Evolutionary conservation across 2,888 invertebrate species (phyloP).

Genomic region (Amphimallon solstitiale): DNA sequence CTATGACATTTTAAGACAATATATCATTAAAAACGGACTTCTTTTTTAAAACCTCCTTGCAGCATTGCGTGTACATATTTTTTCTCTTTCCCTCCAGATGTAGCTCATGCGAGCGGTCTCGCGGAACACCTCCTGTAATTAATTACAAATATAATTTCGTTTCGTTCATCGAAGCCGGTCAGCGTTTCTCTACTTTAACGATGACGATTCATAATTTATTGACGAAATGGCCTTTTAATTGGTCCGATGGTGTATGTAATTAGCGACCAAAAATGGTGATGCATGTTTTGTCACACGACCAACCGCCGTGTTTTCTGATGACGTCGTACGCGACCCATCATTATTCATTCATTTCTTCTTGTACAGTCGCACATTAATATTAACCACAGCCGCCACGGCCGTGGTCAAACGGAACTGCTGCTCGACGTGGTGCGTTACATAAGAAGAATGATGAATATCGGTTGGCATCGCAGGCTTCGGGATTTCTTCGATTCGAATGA

Average conservation of each 20-base stretch:
- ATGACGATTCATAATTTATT: conserved; percentile 30
- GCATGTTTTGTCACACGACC: conserved; percentile 35
- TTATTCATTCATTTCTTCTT: conserved; percentile 8
- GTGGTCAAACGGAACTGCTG: neutral
- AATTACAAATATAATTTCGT: conserved; percentile 22
- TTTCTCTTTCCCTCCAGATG: too few relatives aligned
- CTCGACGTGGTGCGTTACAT: neutral
- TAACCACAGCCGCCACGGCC: neutral
- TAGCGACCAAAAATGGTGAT: conserved; percentile 40
- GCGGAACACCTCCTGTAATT: conserved; percentile 9
- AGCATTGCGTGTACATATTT: too few relatives aligned
- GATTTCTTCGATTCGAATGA: too few relatives aligned
- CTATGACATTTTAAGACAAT: too few relatives aligned
- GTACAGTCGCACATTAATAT: conserved; percentile 5
- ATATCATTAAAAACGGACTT: too few relatives aligned
- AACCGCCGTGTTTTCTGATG: conserved; percentile 29
- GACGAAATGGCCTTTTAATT: conserved; percentile 26
- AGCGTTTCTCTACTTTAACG: conserved; percentile 11
- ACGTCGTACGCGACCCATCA: neutral
- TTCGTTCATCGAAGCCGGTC: conserved; percentile 16
- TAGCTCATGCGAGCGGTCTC: too few relatives aligned
- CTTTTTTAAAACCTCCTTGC: too few relatives aligned
- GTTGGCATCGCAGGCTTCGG: neutral
- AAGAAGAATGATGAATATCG: neutral
- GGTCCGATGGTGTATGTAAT: conserved; percentile 43